phyloP scores from a whole-genome alignment of 2,888 invertebrate species.

The Dryobotodes eremita region DNA sequence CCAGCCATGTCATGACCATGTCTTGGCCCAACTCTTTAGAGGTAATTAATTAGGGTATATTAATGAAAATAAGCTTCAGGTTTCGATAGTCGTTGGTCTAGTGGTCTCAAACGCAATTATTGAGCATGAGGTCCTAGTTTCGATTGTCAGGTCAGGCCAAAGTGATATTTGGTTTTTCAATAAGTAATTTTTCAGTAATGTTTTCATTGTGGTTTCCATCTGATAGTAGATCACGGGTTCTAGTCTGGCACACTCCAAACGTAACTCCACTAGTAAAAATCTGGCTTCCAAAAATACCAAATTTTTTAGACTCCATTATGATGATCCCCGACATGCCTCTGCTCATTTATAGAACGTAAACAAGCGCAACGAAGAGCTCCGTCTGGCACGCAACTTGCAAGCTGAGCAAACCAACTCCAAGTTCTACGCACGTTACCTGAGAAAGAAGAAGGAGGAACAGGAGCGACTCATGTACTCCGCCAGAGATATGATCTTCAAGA shows the following conservation, averaged over 20 bases:
- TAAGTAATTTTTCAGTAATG: neutral
- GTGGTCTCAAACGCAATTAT: neutral
- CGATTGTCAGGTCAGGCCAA: neutral
- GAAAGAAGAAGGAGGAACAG: conserved; percentile 78
- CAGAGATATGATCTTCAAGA: conserved; percentile 85
- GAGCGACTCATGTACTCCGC: conserved; percentile 83
- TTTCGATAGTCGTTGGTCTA: neutral
- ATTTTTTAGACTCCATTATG: neutral
- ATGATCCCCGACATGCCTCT: neutral
- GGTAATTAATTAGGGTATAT: conserved; percentile 58
- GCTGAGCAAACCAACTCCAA: conserved; percentile 82
- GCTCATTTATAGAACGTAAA: conserved; percentile 81
- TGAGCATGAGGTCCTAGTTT: neutral
- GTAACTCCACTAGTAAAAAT: neutral
- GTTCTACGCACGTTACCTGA: conserved; percentile 85
- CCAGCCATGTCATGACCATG: conserved; percentile 83
- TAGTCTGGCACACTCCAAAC: neutral
- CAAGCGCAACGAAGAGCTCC: conserved; percentile 85
- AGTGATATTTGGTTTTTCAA: neutral
- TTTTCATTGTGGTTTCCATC: neutral
- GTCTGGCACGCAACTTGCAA: conserved; percentile 78
- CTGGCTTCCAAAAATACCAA: neutral
- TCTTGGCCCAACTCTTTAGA: conserved; percentile 87
- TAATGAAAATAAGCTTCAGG: neutral
- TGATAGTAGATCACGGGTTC: neutral